A percentile compares a stretch with the other conserved stretches of the same genome.
These are phyloP conservation scores for Platorchestia sp. DNA, from an alignment of 1,140 invertebrate genomes.

Conservation along the genomic window DNA sequence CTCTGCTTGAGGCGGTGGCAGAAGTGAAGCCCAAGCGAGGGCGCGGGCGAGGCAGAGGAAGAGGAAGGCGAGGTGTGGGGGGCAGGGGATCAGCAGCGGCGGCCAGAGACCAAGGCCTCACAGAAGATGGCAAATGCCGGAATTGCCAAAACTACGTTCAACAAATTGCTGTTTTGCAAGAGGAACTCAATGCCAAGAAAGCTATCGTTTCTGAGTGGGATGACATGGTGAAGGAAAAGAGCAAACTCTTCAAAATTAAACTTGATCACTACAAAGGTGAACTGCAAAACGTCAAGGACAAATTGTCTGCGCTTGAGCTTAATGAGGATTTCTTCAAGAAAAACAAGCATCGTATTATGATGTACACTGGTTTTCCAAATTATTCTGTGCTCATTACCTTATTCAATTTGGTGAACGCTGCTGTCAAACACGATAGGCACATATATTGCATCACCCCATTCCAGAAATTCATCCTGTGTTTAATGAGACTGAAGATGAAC, in stretches of 20 bases:
- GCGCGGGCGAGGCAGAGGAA: neutral
- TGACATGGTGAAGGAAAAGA: conserved; percentile 18
- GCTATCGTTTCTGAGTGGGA: conserved; percentile 30
- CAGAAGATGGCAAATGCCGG: conserved; percentile 24
- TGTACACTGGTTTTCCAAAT: conserved; percentile 57
- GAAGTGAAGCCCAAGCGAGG: conserved; percentile 38
- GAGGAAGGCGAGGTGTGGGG: conserved; percentile 23
- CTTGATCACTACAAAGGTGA: conserved; percentile 45
- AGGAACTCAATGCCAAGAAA: conserved; percentile 49
- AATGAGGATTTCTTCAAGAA: conserved; percentile 52
- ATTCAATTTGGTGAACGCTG: neutral
- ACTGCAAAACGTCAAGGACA: conserved; percentile 31
- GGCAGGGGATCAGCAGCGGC: neutral
- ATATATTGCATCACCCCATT: conserved; percentile 28
- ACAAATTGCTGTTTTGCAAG: conserved; percentile 21
- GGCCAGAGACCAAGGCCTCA: neutral
- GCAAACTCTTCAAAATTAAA: neutral
- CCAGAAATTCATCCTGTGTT: conserved; percentile 51
- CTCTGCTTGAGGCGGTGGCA: neutral
- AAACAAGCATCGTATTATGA: conserved; percentile 41
- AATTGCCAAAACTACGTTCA: conserved; percentile 23
- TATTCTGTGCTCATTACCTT: conserved; percentile 22
- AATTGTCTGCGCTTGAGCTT: conserved; percentile 43
- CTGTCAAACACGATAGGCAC: neutral
- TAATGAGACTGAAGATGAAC: conserved; percentile 55